Base-by-base conservation (phyloP, 2,113 vertebrate species). In the Pelecanus crispus region DNA sequence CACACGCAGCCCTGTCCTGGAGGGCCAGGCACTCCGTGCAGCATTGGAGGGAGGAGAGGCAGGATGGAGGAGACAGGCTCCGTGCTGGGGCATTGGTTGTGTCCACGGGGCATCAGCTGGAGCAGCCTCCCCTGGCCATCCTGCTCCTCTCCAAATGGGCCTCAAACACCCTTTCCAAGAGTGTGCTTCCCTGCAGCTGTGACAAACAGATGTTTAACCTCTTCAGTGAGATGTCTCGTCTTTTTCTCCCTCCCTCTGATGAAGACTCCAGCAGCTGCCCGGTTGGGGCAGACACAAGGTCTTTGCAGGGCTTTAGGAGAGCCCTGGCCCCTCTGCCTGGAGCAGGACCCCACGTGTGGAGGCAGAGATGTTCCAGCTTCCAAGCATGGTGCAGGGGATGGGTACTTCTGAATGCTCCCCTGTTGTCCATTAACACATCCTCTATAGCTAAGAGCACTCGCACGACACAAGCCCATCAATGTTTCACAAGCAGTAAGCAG, bases 1-100 rank as follows among this genome's bases (percentile, higher is more conserved):
- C 4, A 14, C 1, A 1, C 2, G 34, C 10, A 36, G 6, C 26
- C 13, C 21, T 55, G 58, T 45, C 40, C 45, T 58, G 0, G 0
- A 61, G 44, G n/a, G n/a, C 44, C 53, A 10, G 36, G 36, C 3
- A 0, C 20, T 81, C 61, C 32, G 38, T 63, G 56, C 55, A 55
- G 42, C 3, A 0, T 1, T 10, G 29, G 20, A 45, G 28, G 31
- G 38, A 56, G 26, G n/a, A 62, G 73, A 42, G 36, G 36, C 34
- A 73, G 59, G 17, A 26, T 32, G 47, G 25, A 58, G 42, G 56
- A 82, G 38, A 25, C 1, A 3, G 17, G 12, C 13, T 87, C 36
- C 1, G 0, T 47, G 49, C n/a, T 65, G 49, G 32, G 29, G 21
- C 44, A 17, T 11, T 52, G 67, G 18, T 52, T 1, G 2, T 52